A percentile compares a stretch with the other conserved stretches of the same genome.
Conservation (phyloP, 92 coral and sea anemone genomes). For the Nematostella vectensis region DNA sequence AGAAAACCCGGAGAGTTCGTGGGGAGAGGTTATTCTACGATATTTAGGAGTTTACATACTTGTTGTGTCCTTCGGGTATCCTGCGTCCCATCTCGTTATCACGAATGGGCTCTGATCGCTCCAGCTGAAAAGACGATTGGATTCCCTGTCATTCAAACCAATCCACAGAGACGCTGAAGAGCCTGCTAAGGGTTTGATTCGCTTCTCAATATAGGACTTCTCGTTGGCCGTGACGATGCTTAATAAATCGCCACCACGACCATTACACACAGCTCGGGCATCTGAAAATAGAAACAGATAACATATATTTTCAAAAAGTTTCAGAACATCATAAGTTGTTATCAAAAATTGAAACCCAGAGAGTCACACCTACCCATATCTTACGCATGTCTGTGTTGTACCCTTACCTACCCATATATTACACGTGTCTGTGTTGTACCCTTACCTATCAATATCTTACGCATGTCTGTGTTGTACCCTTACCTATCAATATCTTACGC, state of each 20-base stretch:
- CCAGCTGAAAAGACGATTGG: conserved; percentile 56
- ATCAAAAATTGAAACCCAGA: background rate
- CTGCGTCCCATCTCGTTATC: conserved; percentile 74
- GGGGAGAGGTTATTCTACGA: background rate
- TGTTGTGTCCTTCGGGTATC: conserved; percentile 49
- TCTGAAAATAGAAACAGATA: conserved; percentile 26
- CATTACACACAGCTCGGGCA: conserved; percentile 82
- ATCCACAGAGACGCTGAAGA: conserved; percentile 76
- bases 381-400: no score
- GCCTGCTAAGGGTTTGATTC: conserved; percentile 48
- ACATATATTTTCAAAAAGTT: no score
- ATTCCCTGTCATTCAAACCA: conserved; percentile 80
- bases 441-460: no score
- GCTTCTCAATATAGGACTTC: conserved; percentile 51
- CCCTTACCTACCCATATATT: no score
- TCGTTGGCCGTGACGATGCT: conserved; percentile 61
- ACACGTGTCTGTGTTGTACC: no score
- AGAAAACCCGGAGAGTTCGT: background rate
- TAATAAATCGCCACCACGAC: conserved; percentile 80
- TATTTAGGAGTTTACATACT: conserved; percentile 22
- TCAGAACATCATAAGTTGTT: background rate
- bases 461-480: no score
- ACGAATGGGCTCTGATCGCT: conserved; percentile 70
- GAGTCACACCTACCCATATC: background rate
- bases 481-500: no score